phyloP scores from a whole-genome alignment of 2,113 vertebrate species.

The Rafetus swinhoei region DNA sequence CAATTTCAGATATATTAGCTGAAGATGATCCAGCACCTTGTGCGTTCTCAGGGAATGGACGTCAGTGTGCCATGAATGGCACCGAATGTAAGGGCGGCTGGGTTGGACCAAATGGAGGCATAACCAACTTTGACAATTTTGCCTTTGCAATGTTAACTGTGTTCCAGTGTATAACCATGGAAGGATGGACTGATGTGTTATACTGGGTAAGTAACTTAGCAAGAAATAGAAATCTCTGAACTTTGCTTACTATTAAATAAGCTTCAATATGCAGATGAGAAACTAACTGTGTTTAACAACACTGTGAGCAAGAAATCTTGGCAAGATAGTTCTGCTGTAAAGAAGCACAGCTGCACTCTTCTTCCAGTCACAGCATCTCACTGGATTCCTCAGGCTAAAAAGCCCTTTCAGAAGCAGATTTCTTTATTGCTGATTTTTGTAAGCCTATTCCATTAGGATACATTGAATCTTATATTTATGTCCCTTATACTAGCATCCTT shows the following conservation, averaged over 20 bases:
- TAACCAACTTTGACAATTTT: slow-evolving; percentile 99
- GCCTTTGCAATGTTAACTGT: slow-evolving; percentile 99
- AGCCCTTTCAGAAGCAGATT: slow-evolving; percentile 30
- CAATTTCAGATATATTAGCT: slow-evolving; percentile 82
- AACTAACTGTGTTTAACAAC: background rate
- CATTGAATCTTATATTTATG: slow-evolving; percentile 2
- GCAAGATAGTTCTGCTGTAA: slow-evolving; percentile 14
- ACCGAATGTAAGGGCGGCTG: slow-evolving; percentile 95
- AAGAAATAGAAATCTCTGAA: background rate
- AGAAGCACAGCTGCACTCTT: slow-evolving; percentile 8
- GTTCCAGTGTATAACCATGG: slow-evolving; percentile 99
- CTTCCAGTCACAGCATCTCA: slow-evolving; percentile 5
- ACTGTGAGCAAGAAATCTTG: background rate
- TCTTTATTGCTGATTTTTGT: slow-evolving; percentile 36
- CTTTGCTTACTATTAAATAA: background rate
- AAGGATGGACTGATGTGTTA: slow-evolving; percentile 98
- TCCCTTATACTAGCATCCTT: slow-evolving; percentile 13
- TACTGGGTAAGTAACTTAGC: slow-evolving; percentile 91
- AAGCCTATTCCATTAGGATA: slow-evolving; percentile 26
- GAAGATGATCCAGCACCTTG: slow-evolving; percentile 97
- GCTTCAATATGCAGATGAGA: background rate
- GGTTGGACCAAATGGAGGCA: slow-evolving; percentile 96
- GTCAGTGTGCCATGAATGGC: slow-evolving; percentile 91
- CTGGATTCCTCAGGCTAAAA: slow-evolving; percentile 29
- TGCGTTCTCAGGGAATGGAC: slow-evolving; percentile 96